These are phyloP conservation scores for Leptinotarsa peninsularis DNA, from an alignment of 2,888 invertebrate genomes.

Conservation along the genomic window DNA sequence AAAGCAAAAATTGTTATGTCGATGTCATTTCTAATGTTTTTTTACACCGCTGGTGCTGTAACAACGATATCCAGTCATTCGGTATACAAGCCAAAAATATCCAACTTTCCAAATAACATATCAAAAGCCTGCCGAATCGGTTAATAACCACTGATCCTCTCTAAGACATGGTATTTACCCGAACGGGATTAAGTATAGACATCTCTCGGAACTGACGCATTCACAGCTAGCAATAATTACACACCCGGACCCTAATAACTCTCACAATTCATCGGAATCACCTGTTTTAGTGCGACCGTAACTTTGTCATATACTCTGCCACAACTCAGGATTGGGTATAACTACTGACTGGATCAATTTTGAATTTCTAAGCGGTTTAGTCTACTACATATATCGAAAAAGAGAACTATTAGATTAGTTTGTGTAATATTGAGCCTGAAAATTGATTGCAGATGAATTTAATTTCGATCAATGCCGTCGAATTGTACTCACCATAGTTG, in stretches of 20 bases:
- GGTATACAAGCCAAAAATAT: no score
- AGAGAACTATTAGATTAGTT: no score
- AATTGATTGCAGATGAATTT: no score
- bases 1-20: no score
- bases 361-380: constrained; percentile 10
- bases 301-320: constrained; percentile 26
- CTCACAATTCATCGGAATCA: constrained; percentile 59
- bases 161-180: constrained; percentile 31
- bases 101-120: constrained; percentile 11
- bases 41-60: no score
- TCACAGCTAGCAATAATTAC: constrained; percentile 57
- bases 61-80: no score
- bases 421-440: no score
- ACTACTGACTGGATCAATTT: constrained; percentile 17
- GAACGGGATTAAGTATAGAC: constrained; percentile 35
- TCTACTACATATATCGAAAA: background rate
- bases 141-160: constrained; percentile 29
- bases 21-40: no score
- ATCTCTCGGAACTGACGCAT: constrained; percentile 53
- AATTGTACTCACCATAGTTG: no score
- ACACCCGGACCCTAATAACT: constrained; percentile 53
- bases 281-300: constrained; percentile 57
- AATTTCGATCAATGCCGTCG: no score
- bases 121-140: constrained; percentile 21
- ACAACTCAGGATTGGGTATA: constrained; percentile 20